Base-by-base conservation (phyloP, 2,888 invertebrate genomes). In the Rhingia campestris region DNA sequence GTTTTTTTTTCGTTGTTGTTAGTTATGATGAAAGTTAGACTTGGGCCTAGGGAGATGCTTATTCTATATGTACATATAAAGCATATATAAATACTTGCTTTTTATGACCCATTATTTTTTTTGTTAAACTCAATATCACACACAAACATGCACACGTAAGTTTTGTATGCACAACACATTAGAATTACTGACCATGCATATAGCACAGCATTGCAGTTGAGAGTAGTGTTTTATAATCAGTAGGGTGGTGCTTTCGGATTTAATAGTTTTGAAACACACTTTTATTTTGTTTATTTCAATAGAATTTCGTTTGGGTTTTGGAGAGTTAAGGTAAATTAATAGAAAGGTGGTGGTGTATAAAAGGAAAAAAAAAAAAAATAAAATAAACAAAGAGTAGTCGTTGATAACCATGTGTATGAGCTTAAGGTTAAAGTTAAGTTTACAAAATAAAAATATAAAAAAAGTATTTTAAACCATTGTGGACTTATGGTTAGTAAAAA, bases 1-100 rank as follows among this genome's bases (percentile, higher is more conserved):
- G 67, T 82, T 82, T 86, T 81, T 67, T 82, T 82, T 81, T 61
- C 74, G 30, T 75, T 6, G 45, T 56, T 63, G 43, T 51, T 67
- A 72, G 64, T 76, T 63, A 67, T 39, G 76, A 75, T 77, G 75
- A 80, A 84, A 84, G 84, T 84, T 74, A 54, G 41, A 66, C 39
- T 45, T 64, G 4, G 39, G 6, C 39, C 39, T 39, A 39, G 10
- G 22, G 22, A 22, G 22, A 9, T 39, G 39, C 10, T 39, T 39
- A 10, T 39, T 39, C 10, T 39, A 39, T 39, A 10, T 10, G 39
- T 10, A 39, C 39, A 9, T 10, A 39, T 39, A 39, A 39, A 3
- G 39, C 39, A 39, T 39, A 39, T 39, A 6, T 10, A 39, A 9
- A 9, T 45, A 9, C 10, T 22, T 22, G 22, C 22, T 22, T 41